Evolutionary conservation across 92 coral and sea anemone species (phyloP), one percentile per base, ranked within the genome.

Genomic region (Porites rus): DNA sequence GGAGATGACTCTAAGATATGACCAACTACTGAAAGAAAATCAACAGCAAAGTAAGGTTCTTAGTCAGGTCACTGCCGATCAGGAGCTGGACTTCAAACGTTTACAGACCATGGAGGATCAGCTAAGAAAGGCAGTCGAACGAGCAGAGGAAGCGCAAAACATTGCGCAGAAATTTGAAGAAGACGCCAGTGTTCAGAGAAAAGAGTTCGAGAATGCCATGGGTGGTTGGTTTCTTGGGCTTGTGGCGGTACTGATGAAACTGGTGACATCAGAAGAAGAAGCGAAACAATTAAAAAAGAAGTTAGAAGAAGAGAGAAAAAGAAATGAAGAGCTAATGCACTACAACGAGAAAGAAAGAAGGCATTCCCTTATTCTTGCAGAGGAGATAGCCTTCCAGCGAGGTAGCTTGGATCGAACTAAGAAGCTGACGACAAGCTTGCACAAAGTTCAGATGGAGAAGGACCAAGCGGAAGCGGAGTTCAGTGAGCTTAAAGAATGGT

Each of bases 161-260:
- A 89, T 84, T 31, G 88, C 91, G 12, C 58, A 77, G 56, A 91
- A 77, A 63, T 90, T 88, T 1, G 87, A 94, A 75, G 92, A 90
- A 38, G 17, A 88, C 13, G 90, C 90, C 19, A 70, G 20, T 19
- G 68, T 78, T 66, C 96, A 94, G 85, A 65, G 79, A 64, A 93
- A 86, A 67, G 86, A 90, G 13, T 79, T 79, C 51, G 89, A 90
- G 24, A 83, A 91, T 31, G 94, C 88, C 56, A 74, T 92, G 20
- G 92, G 91, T 50, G 95, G 94, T 24, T 73, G 93, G 20, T 83
- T 89, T 74, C 86, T 93, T 9, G 91, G 88, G 71, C 92, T 93
- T 7, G 89, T 94, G 17, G 95, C 93, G 7, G 82, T 96, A 7
- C 93, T 92, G 67, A 96, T 96, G 95, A 95, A 92, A 70, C 78